Conservation (phyloP, 2,888 invertebrate species). For the Caenorhabditis macrosperma region DNA sequence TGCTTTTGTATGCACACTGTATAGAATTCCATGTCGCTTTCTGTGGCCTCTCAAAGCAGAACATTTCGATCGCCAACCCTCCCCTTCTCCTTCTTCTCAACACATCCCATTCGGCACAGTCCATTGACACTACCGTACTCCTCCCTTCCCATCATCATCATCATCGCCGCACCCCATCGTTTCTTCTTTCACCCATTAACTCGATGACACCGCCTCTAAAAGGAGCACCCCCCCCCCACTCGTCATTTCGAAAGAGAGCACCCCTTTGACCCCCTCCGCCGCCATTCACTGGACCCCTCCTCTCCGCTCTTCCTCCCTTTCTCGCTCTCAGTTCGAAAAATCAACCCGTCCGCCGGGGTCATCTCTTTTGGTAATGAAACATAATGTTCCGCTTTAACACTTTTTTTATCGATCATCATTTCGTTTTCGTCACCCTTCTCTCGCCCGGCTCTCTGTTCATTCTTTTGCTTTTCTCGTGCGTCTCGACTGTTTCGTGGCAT, state of each 20-base stretch:
- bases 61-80: no score
- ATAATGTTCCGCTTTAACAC: slow-evolving; percentile 30
- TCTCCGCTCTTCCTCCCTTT: neutral
- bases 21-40: no score
- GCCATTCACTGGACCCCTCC: neutral
- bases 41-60: no score
- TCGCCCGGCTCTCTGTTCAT: slow-evolving; percentile 11
- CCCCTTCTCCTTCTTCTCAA: no score
- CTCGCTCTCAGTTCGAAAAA: slow-evolving; percentile 30
- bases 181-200: neutral
- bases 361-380: slow-evolving; percentile 13
- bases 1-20: no score
- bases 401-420: slow-evolving; percentile 34
- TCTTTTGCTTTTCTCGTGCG: slow-evolving; percentile 4
- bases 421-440: neutral
- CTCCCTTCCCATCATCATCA: no score
- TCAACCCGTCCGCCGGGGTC: slow-evolving; percentile 12
- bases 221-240: neutral
- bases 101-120: no score
- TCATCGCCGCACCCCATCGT: slow-evolving; percentile 2
- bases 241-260: slow-evolving; percentile 5
- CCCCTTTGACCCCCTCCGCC: neutral
- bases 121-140: no score
- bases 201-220: neutral
- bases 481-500: neutral